A percentile compares a stretch with the other conserved stretches of the same genome.
These are phyloP conservation scores for Macrosteles quadrilineatus DNA, from an alignment of 1,140 invertebrate genomes.

Conservation along the genomic window DNA sequence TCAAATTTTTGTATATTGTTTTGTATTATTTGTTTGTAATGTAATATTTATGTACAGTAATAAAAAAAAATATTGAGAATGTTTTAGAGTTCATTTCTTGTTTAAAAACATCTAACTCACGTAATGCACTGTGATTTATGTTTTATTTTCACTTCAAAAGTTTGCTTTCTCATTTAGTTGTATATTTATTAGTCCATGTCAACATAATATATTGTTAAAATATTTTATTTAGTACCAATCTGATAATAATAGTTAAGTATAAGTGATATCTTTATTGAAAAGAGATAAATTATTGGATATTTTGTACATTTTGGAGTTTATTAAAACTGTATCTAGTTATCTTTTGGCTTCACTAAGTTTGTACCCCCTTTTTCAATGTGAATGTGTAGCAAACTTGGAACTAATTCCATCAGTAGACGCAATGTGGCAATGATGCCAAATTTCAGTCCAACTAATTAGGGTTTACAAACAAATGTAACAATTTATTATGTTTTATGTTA, in stretches of 20 bases:
- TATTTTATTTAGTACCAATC: neutral
- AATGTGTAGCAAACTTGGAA: neutral
- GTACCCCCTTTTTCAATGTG: neutral
- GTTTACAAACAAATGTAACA: no score
- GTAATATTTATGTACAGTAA: no score
- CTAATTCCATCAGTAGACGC: neutral
- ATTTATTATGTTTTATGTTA: no score
- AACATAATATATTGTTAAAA: neutral
- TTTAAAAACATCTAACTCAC: no score
- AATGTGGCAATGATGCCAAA: neutral
- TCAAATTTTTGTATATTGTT: no score
- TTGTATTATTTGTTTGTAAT: no score
- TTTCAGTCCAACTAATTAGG: neutral
- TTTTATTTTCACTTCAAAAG: neutral
- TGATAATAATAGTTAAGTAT: neutral
- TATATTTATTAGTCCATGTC: neutral
- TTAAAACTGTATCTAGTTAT: conserved; percentile 5
- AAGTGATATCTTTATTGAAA: neutral
- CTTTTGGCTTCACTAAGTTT: neutral
- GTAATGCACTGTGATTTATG: neutral
- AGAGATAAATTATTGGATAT: conserved; percentile 17
- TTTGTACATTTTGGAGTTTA: conserved; percentile 16
- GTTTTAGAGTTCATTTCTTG: no score
- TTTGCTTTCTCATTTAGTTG: neutral
- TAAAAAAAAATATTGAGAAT: no score